Base-by-base conservation (phyloP, 2,888 invertebrate species). In the Trichopria drosophilae region DNA sequence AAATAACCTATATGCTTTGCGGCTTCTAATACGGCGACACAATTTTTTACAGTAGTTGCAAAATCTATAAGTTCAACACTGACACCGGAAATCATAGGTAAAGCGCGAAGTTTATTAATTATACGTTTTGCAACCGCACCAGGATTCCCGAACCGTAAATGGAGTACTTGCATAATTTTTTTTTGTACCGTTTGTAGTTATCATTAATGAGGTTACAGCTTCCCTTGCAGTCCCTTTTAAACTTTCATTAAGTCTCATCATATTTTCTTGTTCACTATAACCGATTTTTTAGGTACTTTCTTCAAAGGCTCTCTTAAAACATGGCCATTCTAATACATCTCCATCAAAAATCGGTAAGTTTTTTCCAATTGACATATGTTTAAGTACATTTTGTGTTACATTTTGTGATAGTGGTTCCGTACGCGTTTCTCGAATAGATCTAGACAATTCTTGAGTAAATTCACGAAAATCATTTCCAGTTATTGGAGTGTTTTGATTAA, bases 71-170 rank as follows among this genome's bases (percentile, higher is more conserved):
- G 40, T 20, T 50, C 42, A 24, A 34, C 34, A 9, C 39, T n/a
- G n/a, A n/a, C n/a, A n/a, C n/a, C 29, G 5, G 44, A 36, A 3
- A 58, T 31, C 6, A 18, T 42, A 3, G 58, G 53, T 5, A 58
- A 36, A 23, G 32, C 23, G 13, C 34, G 36, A 6, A 58, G 22
- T 10, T 58, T 53, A 16, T 43, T 16, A 1, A 37, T 20, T 15
- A 58, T 42, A 10, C 23, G 39, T 15, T 26, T 12, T 9, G 45
- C 16, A 2, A 53, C 39, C 2, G 37, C 9, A 28, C 44, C 45
- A 2, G 43, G 46, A 22, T 56, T 56, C 4, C 53, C 58, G 15
- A 53, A 58, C 2, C 56, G 43, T 22, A 58, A 26, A 18, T 58
- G 39, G 13, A 58, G 26, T 1, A 44, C 28, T 4, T 47, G 26